Evolutionary conservation across 2,888 invertebrate genomes (phyloP), one percentile per base, ranked within the genome.

Genomic region (Luperina nickerlii): DNA sequence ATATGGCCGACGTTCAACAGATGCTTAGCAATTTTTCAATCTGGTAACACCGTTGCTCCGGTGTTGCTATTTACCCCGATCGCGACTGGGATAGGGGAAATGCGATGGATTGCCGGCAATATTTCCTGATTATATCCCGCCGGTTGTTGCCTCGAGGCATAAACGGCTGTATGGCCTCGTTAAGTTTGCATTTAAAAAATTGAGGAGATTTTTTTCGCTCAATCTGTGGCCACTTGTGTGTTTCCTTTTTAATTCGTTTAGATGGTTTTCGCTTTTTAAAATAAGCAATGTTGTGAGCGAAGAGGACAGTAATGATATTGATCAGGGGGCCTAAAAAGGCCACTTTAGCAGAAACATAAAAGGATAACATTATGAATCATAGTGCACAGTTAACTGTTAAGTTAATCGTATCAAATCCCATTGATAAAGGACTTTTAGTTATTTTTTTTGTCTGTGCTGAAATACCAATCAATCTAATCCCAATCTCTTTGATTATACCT

Each of bases 51-150:
- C 84, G 84, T 78, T 74, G 77, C 82, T 71, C 84, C 78, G 86
- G 76, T 84, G 81, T 87, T 83, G 83, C 81, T 85, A 82, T 88
- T 88, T 83, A 88, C 85, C 84, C 84, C 79, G 85, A 86, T 85
- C 86, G 83, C 79, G 81, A 84, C 83, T 72, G 76, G 81, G 82
- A 83, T 84, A 74, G 84, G 82, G 86, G 85, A 90, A 91, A 90
- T 84, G 79, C 88, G 90, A 92, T 91, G 89, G 89, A 92, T 92
- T 86, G 91, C 89, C 79, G 83, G 85, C 90, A 82, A 91, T 92
- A 91, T 92, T 91, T 92, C 91, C 90, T 90, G 89, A 91, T 92
- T 91, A 90, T 84, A 85, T 78, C 77, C 80, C 78, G 69, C 83
- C 48, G 76, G 72, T 74, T 80, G 74, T 69, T 84, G 76, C 78